phyloP scores from a whole-genome alignment of 2,113 vertebrate genomes.

The Ctenomys sociabilis region DNA sequence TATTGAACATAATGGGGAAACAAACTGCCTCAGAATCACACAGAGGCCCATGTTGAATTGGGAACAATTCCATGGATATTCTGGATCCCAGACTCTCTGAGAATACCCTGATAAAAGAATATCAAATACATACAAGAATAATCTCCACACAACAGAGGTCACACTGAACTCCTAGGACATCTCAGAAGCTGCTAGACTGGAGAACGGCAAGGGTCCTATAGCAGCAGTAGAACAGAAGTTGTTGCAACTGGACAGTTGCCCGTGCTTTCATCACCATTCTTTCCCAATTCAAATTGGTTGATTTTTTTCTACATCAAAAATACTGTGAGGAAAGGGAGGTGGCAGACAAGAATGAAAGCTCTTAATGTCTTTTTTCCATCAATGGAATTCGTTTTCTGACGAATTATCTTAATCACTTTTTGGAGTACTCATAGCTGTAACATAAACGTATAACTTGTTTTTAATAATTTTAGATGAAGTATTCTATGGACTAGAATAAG shows the following conservation, averaged over 20 bases:
- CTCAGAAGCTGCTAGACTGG: neutral
- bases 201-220: neutral
- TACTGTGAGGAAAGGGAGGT: neutral
- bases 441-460: conserved; percentile 24
- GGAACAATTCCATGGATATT: neutral
- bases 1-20: conserved; percentile 15
- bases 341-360: neutral
- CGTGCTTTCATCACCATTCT: neutral
- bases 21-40: neutral
- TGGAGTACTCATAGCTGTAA: neutral
- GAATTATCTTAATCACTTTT: neutral
- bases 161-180: neutral
- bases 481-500: neutral
- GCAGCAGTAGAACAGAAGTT: neutral
- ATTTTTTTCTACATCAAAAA: neutral
- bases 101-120: neutral
- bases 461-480: conserved; percentile 18
- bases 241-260: neutral
- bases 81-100: neutral
- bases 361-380: neutral
- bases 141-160: neutral
- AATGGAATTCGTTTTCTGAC: neutral
- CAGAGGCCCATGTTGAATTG: neutral
- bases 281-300: conserved; percentile 22
- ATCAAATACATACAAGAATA: neutral